Conservation (phyloP, 2,113 vertebrate genomes). For the Ursus arctos region DNA sequence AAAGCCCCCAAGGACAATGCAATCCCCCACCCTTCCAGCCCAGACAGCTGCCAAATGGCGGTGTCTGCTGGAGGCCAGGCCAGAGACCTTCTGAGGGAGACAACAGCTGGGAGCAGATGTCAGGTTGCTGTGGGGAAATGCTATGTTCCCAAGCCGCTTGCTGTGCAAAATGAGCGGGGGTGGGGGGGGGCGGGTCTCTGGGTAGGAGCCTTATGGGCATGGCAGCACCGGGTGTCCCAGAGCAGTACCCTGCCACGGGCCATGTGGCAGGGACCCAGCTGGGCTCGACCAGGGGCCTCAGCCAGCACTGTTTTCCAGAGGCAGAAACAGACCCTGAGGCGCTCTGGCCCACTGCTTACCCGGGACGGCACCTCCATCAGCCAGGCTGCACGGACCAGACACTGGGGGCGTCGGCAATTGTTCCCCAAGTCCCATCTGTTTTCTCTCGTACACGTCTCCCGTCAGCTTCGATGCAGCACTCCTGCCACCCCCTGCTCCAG, state of each 20-base stretch:
- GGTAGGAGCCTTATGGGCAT: slow-evolving; percentile 7
- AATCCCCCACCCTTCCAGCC: not conserved
- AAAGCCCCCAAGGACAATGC: not conserved
- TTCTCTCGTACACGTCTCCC: not conserved
- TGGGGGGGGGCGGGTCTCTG: not conserved
- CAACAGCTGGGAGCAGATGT: not conserved
- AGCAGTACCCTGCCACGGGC: not conserved
- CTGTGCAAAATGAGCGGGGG: not conserved
- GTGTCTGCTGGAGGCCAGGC: not conserved
- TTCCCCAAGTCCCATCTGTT: not conserved
- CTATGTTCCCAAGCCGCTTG: not conserved
- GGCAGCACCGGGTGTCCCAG: not conserved
- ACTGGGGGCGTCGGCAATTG: rapidly evolving
- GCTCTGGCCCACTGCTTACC: not conserved
- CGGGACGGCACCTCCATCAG: not conserved
- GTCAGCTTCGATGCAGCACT: not conserved
- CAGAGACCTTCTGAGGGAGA: not conserved
- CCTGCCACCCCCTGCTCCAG: not conserved
- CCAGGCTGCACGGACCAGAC: not conserved
- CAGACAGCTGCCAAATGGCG: not conserved
- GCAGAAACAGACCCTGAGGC: not conserved
- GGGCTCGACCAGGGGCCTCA: not conserved
- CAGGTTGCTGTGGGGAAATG: not conserved
- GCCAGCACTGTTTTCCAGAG: not conserved
- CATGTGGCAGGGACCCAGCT: not conserved